Conservation (phyloP, 2,888 invertebrate species). For the Apodemia duryi region DNA sequence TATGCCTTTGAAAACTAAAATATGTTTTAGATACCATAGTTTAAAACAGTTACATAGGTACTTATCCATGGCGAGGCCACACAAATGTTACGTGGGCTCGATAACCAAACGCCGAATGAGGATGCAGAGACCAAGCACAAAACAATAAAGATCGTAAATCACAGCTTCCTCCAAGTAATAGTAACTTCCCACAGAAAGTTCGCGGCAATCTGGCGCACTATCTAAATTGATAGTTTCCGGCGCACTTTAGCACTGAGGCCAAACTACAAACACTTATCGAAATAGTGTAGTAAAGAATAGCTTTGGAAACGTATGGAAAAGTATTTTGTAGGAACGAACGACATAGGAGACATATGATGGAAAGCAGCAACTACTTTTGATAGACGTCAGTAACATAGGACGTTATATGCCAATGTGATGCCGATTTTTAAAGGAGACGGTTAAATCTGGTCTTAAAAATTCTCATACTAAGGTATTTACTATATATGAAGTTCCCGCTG, state of each 20-base stretch:
- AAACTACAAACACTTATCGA: slow-evolving; percentile 2
- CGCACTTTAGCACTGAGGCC: slow-evolving; percentile 52
- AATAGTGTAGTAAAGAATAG: not conserved
- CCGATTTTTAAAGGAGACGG: no score
- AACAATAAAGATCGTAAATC: slow-evolving; percentile 77
- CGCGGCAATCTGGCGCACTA: slow-evolving; percentile 71
- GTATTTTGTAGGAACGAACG: no score
- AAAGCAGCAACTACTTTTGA: no score
- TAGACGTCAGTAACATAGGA: no score
- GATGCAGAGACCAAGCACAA: slow-evolving; percentile 62
- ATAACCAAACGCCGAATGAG: slow-evolving; percentile 49
- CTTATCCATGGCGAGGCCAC: not conserved
- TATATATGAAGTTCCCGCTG: no score
- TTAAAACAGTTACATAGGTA: not conserved
- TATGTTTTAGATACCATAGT: no score
- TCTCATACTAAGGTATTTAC: no score
- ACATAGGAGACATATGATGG: no score
- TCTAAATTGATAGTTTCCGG: slow-evolving; percentile 78
- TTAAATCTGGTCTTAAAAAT: no score
- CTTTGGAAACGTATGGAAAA: no score
- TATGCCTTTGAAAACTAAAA: no score
- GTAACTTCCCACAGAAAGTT: slow-evolving; percentile 71
- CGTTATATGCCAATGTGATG: no score
- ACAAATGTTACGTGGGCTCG: slow-evolving; percentile 22
- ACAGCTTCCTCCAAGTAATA: slow-evolving; percentile 69